These are phyloP conservation scores for Ceyx margarethae DNA, from an alignment of 2,113 vertebrate genomes.

Conservation along the genomic window DNA sequence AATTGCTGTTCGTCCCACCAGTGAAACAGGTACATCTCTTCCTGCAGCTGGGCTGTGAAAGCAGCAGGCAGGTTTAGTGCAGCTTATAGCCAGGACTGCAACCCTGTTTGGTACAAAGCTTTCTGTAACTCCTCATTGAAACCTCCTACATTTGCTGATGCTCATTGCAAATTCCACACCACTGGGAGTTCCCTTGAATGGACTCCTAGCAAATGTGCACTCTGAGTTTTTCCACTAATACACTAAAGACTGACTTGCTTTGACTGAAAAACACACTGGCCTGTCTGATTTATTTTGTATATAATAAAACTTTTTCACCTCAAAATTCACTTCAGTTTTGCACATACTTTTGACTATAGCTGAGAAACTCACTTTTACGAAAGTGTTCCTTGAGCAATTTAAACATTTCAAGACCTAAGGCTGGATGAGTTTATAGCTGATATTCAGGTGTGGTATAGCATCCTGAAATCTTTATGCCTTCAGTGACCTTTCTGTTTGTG, in stretches of 20 bases:
- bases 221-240: not conserved
- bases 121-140: not conserved
- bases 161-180: not conserved
- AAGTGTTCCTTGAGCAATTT: not conserved
- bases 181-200: not conserved
- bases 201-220: not conserved
- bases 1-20: conserved; percentile 94
- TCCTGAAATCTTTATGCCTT: not conserved
- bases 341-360: not conserved
- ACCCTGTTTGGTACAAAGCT: not conserved
- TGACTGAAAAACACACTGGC: not conserved
- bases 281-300: not conserved
- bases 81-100: not conserved
- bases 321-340: not conserved
- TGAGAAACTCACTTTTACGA: not conserved
- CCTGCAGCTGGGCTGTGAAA: not conserved
- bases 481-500: not conserved
- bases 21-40: conserved; percentile 87
- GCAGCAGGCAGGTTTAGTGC: not conserved
- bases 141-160: not conserved
- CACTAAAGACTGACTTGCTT: not conserved
- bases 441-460: not conserved
- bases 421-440: not conserved
- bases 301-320: not conserved
- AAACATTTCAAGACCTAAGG: not conserved